These are phyloP conservation scores for Microplitis mediator DNA, from an alignment of 1,140 invertebrate genomes.

Conservation along the genomic window DNA sequence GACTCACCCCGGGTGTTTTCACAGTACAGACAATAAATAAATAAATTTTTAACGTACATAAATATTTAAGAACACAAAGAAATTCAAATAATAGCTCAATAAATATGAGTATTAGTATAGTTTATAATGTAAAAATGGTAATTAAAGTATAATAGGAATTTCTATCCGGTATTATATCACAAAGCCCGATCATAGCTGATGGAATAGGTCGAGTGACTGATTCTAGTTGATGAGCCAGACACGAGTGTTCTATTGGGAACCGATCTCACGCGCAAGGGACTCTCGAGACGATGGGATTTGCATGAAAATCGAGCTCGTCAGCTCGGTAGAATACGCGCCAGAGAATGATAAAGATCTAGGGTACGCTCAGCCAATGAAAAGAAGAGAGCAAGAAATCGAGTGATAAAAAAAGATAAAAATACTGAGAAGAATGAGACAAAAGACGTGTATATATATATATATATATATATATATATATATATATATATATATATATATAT, in stretches of 20 bases:
- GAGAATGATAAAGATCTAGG: slow-evolving; percentile 24
- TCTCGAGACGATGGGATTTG: slow-evolving; percentile 35
- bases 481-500: background rate
- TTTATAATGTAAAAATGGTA: background rate
- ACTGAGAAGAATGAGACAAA: background rate
- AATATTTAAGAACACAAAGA: slow-evolving; percentile 7
- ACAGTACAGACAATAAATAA: background rate
- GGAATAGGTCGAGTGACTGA: slow-evolving; percentile 5
- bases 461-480: too few species aligned
- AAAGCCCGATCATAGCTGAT: slow-evolving; percentile 16
- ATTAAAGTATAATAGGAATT: slow-evolving; percentile 1
- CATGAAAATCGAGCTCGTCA: slow-evolving; percentile 44
- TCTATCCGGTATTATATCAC: slow-evolving; percentile 8
- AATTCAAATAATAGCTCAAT: background rate
- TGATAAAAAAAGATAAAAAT: background rate
- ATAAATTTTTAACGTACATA: background rate
- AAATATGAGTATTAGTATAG: too few species aligned
- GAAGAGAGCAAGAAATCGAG: background rate
- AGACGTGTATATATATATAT: background rate
- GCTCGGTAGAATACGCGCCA: slow-evolving; percentile 12
- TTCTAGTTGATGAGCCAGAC: slow-evolving; percentile 11
- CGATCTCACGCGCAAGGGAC: slow-evolving; percentile 28
- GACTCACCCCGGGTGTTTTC: too few species aligned
- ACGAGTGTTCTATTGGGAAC: slow-evolving; percentile 31
- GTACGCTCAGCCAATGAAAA: background rate